Conservation (phyloP, 2,888 invertebrate species). For the Ormyrus thymus region DNA sequence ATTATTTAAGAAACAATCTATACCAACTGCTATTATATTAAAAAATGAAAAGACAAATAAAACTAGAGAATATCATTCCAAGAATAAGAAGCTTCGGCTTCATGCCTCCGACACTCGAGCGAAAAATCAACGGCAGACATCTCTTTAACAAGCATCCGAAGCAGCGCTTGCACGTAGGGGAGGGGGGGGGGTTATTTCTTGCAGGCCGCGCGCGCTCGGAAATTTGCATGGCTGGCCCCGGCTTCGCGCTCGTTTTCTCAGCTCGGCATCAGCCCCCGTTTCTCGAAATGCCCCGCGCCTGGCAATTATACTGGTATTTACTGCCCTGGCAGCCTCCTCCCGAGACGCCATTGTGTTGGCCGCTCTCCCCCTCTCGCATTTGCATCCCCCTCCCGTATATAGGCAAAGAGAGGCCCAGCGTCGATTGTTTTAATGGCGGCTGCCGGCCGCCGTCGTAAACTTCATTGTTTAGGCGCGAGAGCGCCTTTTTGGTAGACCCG, state of each 20-base stretch:
- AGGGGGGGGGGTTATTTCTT: no score
- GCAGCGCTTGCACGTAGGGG: no score
- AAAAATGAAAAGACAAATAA: no score
- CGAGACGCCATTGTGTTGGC: constrained; percentile 69
- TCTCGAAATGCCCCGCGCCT: constrained; percentile 60
- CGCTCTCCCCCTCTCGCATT: constrained; percentile 62
- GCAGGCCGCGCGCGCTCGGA: no score
- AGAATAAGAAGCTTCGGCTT: no score
- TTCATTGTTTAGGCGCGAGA: constrained; percentile 71
- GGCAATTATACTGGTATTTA: constrained; percentile 74
- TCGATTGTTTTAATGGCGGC: constrained; percentile 72
- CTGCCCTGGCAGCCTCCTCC: constrained; percentile 65
- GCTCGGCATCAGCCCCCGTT: constrained; percentile 54
- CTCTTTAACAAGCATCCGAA: no score
- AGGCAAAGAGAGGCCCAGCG: constrained; percentile 58
- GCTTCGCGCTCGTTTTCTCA: constrained; percentile 26
- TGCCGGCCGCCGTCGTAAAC: constrained; percentile 65
- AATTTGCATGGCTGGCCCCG: constrained; percentile 20
- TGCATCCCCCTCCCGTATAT: constrained; percentile 66
- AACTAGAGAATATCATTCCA: no score
- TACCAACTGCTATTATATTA: no score
- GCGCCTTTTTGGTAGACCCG: constrained; percentile 65
- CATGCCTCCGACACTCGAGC: no score
- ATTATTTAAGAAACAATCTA: no score
- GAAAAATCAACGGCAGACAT: no score